Conservation (phyloP, 2,113 vertebrate species). For the Megaleporinus macrocephalus region DNA sequence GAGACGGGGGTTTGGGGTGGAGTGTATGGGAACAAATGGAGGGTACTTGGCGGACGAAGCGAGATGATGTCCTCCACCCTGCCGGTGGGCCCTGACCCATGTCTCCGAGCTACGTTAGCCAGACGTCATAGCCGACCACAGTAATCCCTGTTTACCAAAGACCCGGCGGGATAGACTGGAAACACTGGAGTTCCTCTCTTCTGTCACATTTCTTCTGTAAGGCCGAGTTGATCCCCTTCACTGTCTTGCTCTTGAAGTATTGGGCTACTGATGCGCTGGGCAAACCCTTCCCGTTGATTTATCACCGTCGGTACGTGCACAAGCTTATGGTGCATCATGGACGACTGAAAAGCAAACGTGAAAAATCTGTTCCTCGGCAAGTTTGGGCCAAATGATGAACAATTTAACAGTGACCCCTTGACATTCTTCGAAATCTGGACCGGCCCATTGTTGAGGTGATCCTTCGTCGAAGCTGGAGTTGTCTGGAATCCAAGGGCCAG, state of each 20-base stretch:
- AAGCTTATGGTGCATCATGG: conserved; percentile 13
- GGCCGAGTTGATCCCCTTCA: conserved; percentile 25
- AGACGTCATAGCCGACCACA: conserved; percentile 36
- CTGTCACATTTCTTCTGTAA: conserved; percentile 10
- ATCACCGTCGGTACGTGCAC: conserved; percentile 13
- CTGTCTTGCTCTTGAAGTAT: conserved; percentile 17
- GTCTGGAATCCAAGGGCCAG: conserved; percentile 2
- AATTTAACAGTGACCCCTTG: conserved; percentile 14
- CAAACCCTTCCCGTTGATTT: conserved; percentile 33
- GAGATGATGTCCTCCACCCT: background rate
- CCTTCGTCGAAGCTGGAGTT: background rate
- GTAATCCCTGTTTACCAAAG: conserved; percentile 44
- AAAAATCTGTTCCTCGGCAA: conserved; percentile 35
- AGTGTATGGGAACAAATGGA: conserved; percentile 1
- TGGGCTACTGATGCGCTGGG: conserved; percentile 17
- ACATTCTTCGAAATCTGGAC: conserved; percentile 30
- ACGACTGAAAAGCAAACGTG: conserved; percentile 17
- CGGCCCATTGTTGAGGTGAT: background rate
- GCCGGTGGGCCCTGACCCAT: conserved; percentile 11
- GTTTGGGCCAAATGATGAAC: conserved; percentile 32
- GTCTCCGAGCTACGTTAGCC: conserved; percentile 2
- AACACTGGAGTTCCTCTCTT: conserved; percentile 20
- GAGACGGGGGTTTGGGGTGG: background rate
- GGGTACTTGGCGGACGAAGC: conserved; percentile 1
- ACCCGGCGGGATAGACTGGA: conserved; percentile 23